These are phyloP conservation scores for Phalacrocorax carbo DNA, from an alignment of 2,113 vertebrate genomes.

Conservation along the genomic window DNA sequence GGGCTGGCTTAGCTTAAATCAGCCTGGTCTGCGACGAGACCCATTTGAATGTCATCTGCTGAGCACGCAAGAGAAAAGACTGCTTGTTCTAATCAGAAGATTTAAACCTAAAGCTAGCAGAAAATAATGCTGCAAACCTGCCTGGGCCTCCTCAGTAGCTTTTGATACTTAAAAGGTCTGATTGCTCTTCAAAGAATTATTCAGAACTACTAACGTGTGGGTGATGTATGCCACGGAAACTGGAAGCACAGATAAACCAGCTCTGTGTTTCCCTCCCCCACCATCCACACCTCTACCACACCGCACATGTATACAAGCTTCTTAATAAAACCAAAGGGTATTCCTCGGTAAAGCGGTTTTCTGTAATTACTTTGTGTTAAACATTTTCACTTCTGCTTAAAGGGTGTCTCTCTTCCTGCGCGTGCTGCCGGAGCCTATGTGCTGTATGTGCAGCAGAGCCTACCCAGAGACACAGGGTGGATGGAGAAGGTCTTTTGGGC, in stretches of 20 bases:
- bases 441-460: background rate
- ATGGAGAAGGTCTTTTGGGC: background rate
- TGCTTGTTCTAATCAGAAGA: background rate
- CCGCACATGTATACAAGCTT: background rate
- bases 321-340: constrained; percentile 52
- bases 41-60: background rate
- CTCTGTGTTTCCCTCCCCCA: background rate
- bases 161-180: background rate
- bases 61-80: background rate
- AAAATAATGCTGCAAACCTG: background rate
- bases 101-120: background rate
- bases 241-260: background rate
- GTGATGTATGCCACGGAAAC: background rate
- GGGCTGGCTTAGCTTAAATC: background rate
- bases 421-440: fast-evolving
- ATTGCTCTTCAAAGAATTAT: background rate
- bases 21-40: background rate
- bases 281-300: background rate
- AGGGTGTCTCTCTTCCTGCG: constrained; percentile 13
- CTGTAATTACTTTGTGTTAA: constrained; percentile 32
- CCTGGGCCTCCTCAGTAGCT: background rate
- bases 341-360: constrained; percentile 57
- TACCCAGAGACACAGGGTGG: fast-evolving
- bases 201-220: background rate
- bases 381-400: constrained; percentile 48